Evolutionary conservation across 2,888 invertebrate genomes (phyloP), one percentile per base, ranked within the genome.

Genomic region (Stratiomys singularior): DNA sequence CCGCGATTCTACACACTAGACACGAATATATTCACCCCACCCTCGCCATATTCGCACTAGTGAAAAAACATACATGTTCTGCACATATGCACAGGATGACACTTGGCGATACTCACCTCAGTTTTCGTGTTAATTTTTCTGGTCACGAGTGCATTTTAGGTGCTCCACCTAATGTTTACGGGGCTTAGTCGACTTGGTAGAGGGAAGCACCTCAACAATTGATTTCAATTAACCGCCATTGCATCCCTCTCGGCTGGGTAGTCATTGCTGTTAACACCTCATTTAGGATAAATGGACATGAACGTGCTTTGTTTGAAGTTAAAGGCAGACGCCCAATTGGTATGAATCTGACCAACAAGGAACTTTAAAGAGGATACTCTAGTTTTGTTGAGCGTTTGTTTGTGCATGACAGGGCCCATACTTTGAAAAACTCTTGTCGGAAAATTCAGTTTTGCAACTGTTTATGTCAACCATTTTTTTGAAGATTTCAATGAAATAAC

Each of bases 1-100:
- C 52, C 52, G 52, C 52, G 52, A 52, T 52, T 52, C 15, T 52
- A 5, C 52, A 52, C 52, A 52, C 52, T 52, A 52, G 52, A 52
- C 52, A 52, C 52, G 15, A 4, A 52, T 15, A 52, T 18, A 15
- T 52, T 52, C 15, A 13, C 52, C 3, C 15, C 52, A 2, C 7
- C 15, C 52, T 18, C 4, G 9, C 9, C 37, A 5, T 5, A 5
- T 9, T 9, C 9, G 37, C 37, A 37, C 37, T 37, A 37, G 9
- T 37, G 37, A 3, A 37, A 37, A 9, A 3, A 37, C 37, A 9
- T 37, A 37, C 37, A 37, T 9, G 9, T 37, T 37, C 37, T 37
- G 9, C 37, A 37, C 37, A 37, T 9, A 9, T 37, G 37, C 37
- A 37, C 9, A 37, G 3, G 37, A 52, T 52, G 52, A 13, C 52